phyloP scores from a whole-genome alignment of 1,140 invertebrate species.

The Cydia fagiglandana region DNA sequence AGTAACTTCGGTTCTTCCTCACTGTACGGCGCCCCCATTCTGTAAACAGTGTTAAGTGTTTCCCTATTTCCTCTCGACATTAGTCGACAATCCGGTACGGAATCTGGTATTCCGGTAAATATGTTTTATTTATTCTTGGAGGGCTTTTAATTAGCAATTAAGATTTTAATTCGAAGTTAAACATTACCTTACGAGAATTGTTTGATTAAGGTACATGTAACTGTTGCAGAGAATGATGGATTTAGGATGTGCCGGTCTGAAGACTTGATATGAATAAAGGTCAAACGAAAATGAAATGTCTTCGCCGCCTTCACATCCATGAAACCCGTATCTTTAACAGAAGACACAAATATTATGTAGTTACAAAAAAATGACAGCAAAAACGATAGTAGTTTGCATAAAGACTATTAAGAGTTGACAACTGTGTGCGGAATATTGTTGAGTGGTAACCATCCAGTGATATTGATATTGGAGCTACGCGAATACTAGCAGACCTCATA shows the following conservation, averaged over 20 bases:
- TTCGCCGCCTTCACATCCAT: too few relatives aligned
- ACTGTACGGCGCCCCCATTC: conserved; percentile 35
- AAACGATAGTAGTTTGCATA: too few relatives aligned
- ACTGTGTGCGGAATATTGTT: too few relatives aligned
- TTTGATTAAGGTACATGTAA: too few relatives aligned
- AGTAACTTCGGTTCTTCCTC: conserved; percentile 20
- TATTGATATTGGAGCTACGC: neutral
- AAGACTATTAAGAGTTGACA: too few relatives aligned
- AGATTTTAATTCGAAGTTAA: neutral
- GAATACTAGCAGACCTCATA: neutral
- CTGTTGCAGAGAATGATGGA: too few relatives aligned
- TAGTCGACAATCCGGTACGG: conserved; percentile 41
- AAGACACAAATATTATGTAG: too few relatives aligned
- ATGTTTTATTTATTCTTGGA: neutral
- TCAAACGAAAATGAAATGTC: too few relatives aligned
- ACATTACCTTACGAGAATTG: neutral
- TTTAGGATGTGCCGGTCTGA: too few relatives aligned
- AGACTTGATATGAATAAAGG: too few relatives aligned
- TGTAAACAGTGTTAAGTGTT: conserved; percentile 44
- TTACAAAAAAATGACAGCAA: too few relatives aligned
- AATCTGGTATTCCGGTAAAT: neutral
- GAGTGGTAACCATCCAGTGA: neutral
- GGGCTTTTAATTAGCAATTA: neutral
- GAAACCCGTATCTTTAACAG: too few relatives aligned
- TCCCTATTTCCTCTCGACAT: conserved; percentile 50